Base-by-base conservation (phyloP, 2,797 vertebrate genomes). In the Harpagifer antarcticus region DNA sequence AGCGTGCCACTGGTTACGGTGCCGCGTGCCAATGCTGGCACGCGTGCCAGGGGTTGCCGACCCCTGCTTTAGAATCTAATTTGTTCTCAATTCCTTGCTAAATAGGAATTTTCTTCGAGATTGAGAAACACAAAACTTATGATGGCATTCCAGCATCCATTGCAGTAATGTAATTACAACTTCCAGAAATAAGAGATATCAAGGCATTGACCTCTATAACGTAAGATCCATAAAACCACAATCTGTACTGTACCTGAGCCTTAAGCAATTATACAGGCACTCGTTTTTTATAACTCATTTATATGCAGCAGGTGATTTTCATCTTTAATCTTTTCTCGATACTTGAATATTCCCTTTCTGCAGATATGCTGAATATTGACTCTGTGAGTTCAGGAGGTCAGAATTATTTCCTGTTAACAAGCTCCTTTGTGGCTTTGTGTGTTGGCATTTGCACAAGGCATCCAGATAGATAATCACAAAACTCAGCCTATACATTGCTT, bases 361-460 rank as follows among this genome's bases (percentile, higher is more conserved):
- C 13, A 44, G 12, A 42, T 64, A 2, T 9, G 42, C 57, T 63
- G 57, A 50, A 49, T 20, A 3, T 54, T 15, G 43, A 12, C 55
- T 49, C 44, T 10, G 14, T 1, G 20, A 64, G 62, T 69, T 56
- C 42, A 66, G 48, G 20, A 63, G 59, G 70, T 85, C 78, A 63
- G 50, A 68, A 27, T 70, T 31, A 48, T 50, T 79, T 70, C 19
- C 54, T 53, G 59, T 31, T 85, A 77, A 77, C 59, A 31, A 79
- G 71, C 55, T 75, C 50, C 67, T 48, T 45, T 62, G 16, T 15
- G 60, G 8, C 1, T 3, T n/a, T 5, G 6, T 1, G 9, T 1
- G 10, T 44, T 40, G 42, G 65, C 37, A 23, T 27, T 66, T 16
- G 13, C 42, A 54, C 0, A 3, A 55, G 44, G 45, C 57, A 54